These are phyloP conservation scores for Talpa occidentalis DNA, from an alignment of 2,113 vertebrate genomes.

Conservation along the genomic window DNA sequence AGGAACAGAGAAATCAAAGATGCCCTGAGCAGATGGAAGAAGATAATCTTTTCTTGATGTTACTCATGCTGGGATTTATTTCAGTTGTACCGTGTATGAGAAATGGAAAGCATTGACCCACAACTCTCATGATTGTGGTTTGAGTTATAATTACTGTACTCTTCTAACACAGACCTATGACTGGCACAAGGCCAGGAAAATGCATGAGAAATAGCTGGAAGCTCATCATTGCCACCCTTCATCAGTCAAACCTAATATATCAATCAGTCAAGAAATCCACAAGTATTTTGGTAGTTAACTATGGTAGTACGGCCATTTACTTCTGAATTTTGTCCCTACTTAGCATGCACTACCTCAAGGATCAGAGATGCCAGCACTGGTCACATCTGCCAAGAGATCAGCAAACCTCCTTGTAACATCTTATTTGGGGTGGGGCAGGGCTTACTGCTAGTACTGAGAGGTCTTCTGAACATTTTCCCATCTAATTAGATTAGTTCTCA, in stretches of 20 bases:
- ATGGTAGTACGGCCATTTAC: neutral
- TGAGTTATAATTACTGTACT: neutral
- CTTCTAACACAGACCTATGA: neutral
- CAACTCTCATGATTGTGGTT: neutral
- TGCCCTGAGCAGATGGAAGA: slow-evolving; percentile 30
- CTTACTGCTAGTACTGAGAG: neutral
- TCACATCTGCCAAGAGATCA: neutral
- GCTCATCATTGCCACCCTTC: neutral
- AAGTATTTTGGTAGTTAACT: neutral
- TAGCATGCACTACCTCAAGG: neutral
- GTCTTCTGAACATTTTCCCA: neutral
- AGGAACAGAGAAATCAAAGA: slow-evolving; percentile 67
- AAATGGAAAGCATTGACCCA: neutral
- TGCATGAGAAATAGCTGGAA: neutral
- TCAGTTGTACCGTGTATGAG: neutral
- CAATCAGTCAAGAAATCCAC: neutral
- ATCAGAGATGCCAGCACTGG: neutral
- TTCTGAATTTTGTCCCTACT: neutral
- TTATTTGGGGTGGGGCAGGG: neutral
- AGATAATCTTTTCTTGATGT: neutral
- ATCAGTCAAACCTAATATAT: neutral
- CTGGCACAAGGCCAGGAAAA: neutral
- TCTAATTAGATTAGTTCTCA: neutral
- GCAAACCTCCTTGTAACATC: neutral
- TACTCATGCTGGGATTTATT: neutral